Percentiles rank a stretch among this genome's conserved stretches.
Evolutionary conservation across 2,113 vertebrate species (phyloP).

Genomic region (Periophthalmodon schlosseri): DNA sequence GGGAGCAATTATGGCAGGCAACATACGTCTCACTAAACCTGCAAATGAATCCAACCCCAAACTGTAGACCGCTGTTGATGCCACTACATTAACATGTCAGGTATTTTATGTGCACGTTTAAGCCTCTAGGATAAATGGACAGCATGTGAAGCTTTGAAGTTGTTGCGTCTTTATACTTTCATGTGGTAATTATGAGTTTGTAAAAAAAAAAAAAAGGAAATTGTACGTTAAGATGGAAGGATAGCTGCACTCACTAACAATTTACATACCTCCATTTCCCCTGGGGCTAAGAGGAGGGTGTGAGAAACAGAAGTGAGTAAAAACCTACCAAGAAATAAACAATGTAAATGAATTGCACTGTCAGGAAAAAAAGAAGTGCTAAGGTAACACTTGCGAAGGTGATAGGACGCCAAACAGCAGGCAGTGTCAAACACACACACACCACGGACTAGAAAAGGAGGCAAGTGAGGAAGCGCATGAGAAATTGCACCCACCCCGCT

Average conservation of each 20-base stretch:
- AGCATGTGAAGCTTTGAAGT: background rate
- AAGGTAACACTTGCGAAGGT: conserved; percentile 50
- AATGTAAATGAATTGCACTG: conserved; percentile 12
- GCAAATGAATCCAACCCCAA: conserved; percentile 57
- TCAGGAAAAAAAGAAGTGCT: conserved; percentile 55
- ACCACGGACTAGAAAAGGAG: conserved; percentile 29
- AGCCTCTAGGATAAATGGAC: background rate
- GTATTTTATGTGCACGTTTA: background rate
- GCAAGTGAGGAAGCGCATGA: conserved; percentile 37
- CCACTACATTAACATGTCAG: background rate
- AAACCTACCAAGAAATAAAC: conserved; percentile 8
- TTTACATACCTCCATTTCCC: conserved; percentile 63
- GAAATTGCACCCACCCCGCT: conserved; percentile 2
- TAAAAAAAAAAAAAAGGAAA: conserved; percentile 19
- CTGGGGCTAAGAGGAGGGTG: conserved; percentile 19
- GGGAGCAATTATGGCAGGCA: conserved; percentile 71
- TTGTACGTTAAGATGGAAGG: conserved; percentile 49
- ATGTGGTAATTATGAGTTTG: background rate
- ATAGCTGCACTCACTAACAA: conserved; percentile 55
- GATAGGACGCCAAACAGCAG: conserved; percentile 54
- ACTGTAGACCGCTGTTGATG: conserved; percentile 6
- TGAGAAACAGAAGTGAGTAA: conserved; percentile 23
- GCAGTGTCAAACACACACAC: conserved; percentile 43
- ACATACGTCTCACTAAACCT: conserved; percentile 57
- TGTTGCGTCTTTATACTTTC: background rate